Conservation (phyloP, 2,113 vertebrate genomes). For the Mesembrinibis cayennensis region DNA sequence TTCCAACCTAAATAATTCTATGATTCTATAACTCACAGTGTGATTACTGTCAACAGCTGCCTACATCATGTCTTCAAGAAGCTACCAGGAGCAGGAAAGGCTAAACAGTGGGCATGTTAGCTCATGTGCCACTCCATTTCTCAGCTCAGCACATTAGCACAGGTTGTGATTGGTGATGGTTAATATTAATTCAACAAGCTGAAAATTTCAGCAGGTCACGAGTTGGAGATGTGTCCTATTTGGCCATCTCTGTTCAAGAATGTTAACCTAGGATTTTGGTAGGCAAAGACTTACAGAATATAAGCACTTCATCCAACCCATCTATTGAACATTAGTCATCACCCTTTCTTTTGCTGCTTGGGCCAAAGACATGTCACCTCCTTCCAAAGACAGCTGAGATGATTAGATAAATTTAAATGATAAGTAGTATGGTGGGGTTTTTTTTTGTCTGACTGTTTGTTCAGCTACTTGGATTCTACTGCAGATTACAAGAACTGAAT, state of each 20-base stretch:
- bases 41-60: neutral
- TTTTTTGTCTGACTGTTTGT: neutral
- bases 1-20: too few species aligned
- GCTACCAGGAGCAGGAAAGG: neutral
- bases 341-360: neutral
- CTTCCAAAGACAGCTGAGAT: neutral
- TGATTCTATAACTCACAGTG: neutral
- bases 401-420: neutral
- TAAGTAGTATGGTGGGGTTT: neutral
- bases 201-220: neutral
- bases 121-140: neutral
- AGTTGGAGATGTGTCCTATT: neutral
- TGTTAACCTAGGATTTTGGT: neutral
- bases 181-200: neutral
- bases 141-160: neutral
- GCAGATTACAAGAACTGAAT: neutral
- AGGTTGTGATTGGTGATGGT: neutral
- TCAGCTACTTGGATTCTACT: neutral
- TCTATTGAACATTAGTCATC: neutral
- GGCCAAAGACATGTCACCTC: neutral
- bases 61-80: neutral
- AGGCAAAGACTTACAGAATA: neutral
- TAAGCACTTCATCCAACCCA: neutral
- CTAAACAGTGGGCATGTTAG: neutral
- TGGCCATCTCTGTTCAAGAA: neutral